Conservation (phyloP, 2,888 invertebrate genomes). For the Chironomus tentans region DNA sequence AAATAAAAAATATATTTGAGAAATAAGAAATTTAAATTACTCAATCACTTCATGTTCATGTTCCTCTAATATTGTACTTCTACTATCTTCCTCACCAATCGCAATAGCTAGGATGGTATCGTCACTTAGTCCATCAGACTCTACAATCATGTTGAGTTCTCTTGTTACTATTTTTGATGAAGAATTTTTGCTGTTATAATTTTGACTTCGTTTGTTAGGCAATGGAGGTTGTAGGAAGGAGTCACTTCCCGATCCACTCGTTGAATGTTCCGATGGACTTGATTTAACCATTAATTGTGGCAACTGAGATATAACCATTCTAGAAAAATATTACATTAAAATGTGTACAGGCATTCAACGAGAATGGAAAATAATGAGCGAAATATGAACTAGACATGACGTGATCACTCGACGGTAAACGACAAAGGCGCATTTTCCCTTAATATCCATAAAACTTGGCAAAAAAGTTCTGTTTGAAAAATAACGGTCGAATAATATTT, state of each 20-base stretch:
- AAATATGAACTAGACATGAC: too few relatives aligned
- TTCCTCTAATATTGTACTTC: neutral
- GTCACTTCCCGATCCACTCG: neutral
- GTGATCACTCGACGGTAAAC: too few relatives aligned
- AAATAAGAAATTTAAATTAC: neutral
- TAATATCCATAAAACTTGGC: too few relatives aligned
- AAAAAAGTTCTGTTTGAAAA: too few relatives aligned
- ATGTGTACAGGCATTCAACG: neutral
- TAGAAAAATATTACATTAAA: neutral
- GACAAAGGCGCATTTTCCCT: too few relatives aligned
- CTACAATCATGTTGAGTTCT: neutral
- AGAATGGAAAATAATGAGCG: too few relatives aligned
- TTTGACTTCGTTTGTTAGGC: neutral
- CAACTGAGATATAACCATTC: neutral
- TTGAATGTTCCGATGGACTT: neutral
- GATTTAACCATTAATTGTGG: neutral
- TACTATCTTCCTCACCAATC: neutral
- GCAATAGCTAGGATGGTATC: neutral
- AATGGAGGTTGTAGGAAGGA: neutral
- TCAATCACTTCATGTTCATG: conserved; percentile 3
- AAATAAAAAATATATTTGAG: neutral
- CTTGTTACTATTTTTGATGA: neutral
- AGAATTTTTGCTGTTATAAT: neutral
- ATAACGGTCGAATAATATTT: too few relatives aligned
- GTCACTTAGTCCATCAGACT: neutral